Base-by-base conservation (phyloP, 2,113 vertebrate species). In the Todiramphus saurophagus region DNA sequence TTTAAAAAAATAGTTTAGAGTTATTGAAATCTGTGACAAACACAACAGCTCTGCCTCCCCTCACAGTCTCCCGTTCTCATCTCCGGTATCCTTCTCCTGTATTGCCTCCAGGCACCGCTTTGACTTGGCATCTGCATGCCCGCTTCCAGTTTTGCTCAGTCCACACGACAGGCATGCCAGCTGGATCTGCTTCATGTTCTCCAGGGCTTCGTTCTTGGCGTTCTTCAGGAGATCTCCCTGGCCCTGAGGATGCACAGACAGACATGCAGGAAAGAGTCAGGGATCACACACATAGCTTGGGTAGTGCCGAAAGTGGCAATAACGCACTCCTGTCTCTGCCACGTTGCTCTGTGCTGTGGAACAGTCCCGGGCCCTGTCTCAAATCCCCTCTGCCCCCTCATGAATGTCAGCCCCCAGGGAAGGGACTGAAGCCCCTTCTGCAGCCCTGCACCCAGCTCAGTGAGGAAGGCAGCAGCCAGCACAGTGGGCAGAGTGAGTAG, bases 101-200 rank as follows among this genome's bases (percentile, higher is more conserved):
- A 98, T 98, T 3, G 98, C 98, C 91, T 98, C 98, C 69, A 98
- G 97, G 95, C 98, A 83, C 46, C 98, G 97, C 59, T 98, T 98
- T 59, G 97, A 89, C 93, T 98, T 98, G 92, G 97, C 51, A 5
- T 98, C 98, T 0, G 30, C 5, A 1, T 93, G 72, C 24, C 96
- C 89, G 5, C 96, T 94, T 39, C 97, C 94, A 12, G 95, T 11
- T 90, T 97, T 98, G 94, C 98, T 98, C 96, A 99, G 98, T 83
- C 99, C 99, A 0, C 98, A 99, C 1, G 99, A 99, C 93, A 99
- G 98, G 50, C 99, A 99, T 0, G 99, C 99, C 97, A 99, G 97
- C 60, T 99, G 99, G 96, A 99, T 98, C 98, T 99, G 99, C 97
- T 99, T 98, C 98, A 99, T 98, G 86, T 99, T 98, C 69, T 99